Base-by-base conservation (phyloP, 2,888 invertebrate genomes). In the Clusia tigrina region DNA sequence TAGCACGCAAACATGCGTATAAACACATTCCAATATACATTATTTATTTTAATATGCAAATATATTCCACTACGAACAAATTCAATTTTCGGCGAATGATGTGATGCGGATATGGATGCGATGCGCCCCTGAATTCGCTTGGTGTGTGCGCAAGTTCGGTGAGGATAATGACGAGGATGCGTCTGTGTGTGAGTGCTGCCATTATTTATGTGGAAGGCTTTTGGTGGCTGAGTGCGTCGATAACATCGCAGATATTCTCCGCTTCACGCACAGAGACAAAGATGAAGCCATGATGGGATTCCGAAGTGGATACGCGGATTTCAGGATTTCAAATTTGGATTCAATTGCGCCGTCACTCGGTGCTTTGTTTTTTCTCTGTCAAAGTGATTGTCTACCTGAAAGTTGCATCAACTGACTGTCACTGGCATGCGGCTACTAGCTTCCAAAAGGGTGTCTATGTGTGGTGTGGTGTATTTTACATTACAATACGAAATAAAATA, bases 31-130 rank as follows among this genome's bases (percentile, higher is more conserved):
- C 37, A 32, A 54, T 22, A 51, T 62, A 59, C 54, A 63, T 61
- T 66, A 70, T 70, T 69, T 69, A 69, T 68, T 69, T 70, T 69
- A 69, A 69, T 72, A 72, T 72, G 69, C 71, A 72, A 71, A 72
- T 72, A 71, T 68, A 70, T 71, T 71, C 65, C 61, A 63, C 66
- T 69, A 64, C 66, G 69, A 69, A 68, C 65, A 68, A 71, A 70
- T 70, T 70, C 68, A 70, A 71, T 71, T 72, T 68, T 54, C 56
- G 56, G 20, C 60, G 60, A 60, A 60, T 64, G 65, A 62, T n/a
- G n/a, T n/a, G n/a, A n/a, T n/a, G n/a, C 62, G 61, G 61, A 54
- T 54, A 25, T 51, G 55, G 18, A 15, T 24, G 53, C 25, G 48
- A n/a, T 23, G 20, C 25, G 53, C 23, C 9, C 23, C 10, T 53